These are phyloP conservation scores for Hetaerina titia DNA, from an alignment of 2,888 invertebrate species.

Conservation along the genomic window DNA sequence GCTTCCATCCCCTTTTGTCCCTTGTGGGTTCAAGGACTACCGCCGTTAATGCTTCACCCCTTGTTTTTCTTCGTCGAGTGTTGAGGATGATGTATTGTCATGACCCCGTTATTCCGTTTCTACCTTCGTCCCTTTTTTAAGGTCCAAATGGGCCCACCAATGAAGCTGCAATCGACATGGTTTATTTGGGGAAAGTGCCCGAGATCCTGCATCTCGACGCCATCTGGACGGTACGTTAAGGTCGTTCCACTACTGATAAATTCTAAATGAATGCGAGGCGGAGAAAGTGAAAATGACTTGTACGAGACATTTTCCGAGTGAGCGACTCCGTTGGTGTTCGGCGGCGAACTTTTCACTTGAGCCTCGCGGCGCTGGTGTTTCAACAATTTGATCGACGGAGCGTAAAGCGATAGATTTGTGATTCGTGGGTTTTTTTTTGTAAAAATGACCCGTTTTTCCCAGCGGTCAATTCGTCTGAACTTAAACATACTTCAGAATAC, in stretches of 20 bases:
- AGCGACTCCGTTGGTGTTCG: neutral
- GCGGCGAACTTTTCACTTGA: neutral
- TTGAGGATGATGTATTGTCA: neutral
- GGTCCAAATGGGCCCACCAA: neutral
- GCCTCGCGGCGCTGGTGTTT: no score
- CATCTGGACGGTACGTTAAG: neutral
- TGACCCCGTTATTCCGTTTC: neutral
- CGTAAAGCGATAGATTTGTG: no score
- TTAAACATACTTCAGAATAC: no score
- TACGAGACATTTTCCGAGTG: neutral
- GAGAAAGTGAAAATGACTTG: neutral
- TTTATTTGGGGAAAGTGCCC: slow-evolving; percentile 20
- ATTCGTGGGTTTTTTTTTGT: no score
- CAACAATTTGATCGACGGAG: no score
- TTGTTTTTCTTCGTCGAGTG: neutral
- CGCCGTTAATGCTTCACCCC: neutral
- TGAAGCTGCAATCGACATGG: neutral
- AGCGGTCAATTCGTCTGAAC: no score
- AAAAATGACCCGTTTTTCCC: no score
- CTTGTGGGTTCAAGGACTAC: neutral
- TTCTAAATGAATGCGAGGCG: neutral
- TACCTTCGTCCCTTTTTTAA: neutral
- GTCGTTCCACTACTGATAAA: neutral
- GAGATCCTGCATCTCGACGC: neutral
- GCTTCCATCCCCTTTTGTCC: neutral